Evolutionary conservation across 2,888 invertebrate species (phyloP).

Genomic region (Amiota communis): DNA sequence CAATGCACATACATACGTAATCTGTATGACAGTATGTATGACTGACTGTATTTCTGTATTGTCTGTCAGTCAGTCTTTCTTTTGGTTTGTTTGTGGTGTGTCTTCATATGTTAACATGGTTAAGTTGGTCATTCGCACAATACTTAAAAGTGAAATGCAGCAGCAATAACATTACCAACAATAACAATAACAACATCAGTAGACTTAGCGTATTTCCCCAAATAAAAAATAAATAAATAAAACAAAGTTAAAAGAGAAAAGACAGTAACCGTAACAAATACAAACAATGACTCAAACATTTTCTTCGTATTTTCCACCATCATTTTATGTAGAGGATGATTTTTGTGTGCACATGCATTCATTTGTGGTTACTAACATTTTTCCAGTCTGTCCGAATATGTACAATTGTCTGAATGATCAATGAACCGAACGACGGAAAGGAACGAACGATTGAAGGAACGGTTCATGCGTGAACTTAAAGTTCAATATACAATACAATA

Average conservation of each 20-base stretch:
- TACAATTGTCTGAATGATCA: too few species aligned
- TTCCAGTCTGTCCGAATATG: too few species aligned
- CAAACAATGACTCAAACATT: background rate
- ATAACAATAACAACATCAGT: background rate
- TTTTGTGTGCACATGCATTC: background rate
- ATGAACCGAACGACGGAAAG: too few species aligned
- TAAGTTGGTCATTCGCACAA: background rate
- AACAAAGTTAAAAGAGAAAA: background rate
- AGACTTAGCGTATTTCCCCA: background rate
- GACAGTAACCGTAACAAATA: background rate
- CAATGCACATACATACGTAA: slow-evolving; percentile 4
- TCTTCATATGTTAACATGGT: too few species aligned
- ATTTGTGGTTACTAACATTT: too few species aligned
- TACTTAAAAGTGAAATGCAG: background rate
- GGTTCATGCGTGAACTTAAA: background rate
- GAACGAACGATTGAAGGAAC: background rate
- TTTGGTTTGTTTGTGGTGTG: too few species aligned
- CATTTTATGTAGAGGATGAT: background rate
- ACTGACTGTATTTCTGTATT: too few species aligned
- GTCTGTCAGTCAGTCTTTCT: too few species aligned
- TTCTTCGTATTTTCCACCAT: background rate
- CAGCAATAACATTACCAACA: background rate
- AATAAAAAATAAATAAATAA: background rate
- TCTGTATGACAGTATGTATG: background rate
- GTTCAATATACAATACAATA: background rate